A percentile compares a stretch with the other conserved stretches of the same genome.
Evolutionary conservation across 2,888 invertebrate genomes (phyloP).

Genomic region (Nemurella pictetii): DNA sequence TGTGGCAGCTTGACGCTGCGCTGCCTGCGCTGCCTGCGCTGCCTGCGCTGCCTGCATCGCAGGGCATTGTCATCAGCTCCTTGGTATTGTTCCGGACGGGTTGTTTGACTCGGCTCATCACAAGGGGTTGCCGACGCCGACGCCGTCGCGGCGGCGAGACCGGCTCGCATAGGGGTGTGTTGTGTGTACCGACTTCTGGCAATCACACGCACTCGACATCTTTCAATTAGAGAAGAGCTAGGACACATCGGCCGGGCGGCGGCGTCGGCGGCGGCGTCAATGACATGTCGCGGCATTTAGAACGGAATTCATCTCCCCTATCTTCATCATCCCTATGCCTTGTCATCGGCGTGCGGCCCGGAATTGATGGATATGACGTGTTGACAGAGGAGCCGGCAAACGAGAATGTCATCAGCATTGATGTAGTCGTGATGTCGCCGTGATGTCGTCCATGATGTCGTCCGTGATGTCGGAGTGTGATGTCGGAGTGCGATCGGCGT

Average conservation of each 20-base stretch:
- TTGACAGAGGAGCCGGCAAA: not conserved
- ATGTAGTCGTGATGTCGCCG: no score
- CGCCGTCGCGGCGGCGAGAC: not conserved
- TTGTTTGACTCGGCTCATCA: not conserved
- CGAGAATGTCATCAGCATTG: not conserved
- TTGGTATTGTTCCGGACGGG: not conserved
- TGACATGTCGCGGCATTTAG: conserved; percentile 11
- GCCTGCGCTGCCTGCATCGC: not conserved
- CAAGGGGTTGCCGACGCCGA: not conserved
- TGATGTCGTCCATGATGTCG: no score
- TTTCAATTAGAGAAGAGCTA: conserved; percentile 20
- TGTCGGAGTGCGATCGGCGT: not conserved
- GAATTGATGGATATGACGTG: conserved; percentile 17
- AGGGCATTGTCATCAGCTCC: not conserved
- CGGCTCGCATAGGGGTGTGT: not conserved
- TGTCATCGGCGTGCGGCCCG: not conserved
- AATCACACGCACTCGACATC: conserved; percentile 25
- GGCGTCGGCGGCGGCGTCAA: not conserved
- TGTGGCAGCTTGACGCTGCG: not conserved
- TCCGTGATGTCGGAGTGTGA: not conserved
- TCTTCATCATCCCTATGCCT: not conserved
- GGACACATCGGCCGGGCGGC: not conserved
- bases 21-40: not conserved
- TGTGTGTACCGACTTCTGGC: conserved; percentile 11
- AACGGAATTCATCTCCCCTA: not conserved